These are phyloP conservation scores for Sebastes goodei DNA, from an alignment of 2,797 vertebrate genomes.

Conservation along the genomic window DNA sequence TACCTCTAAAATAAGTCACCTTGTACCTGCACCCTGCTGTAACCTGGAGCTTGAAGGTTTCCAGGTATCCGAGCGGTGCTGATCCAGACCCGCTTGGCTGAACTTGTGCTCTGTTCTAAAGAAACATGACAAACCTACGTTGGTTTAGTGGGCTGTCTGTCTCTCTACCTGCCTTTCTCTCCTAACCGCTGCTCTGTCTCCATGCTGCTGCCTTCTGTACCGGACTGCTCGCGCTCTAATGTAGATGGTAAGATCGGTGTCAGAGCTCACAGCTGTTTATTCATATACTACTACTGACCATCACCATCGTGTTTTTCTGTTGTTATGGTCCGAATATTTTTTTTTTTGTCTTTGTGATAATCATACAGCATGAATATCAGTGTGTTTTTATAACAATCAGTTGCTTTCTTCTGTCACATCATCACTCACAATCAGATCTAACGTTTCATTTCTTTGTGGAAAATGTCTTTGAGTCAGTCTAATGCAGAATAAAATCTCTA, in stretches of 20 bases:
- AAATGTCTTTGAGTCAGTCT: neutral
- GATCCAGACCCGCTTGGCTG: constrained; percentile 25
- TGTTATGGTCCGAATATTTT: neutral
- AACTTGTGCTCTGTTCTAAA: constrained; percentile 20
- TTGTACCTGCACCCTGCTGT: neutral
- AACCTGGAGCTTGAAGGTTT: constrained; percentile 14
- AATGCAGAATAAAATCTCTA: fast-evolving
- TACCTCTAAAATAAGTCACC: neutral
- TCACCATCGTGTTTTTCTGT: neutral
- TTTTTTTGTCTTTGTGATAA: neutral
- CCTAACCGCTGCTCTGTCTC: constrained; percentile 73
- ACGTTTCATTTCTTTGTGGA: neutral
- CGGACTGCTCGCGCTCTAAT: constrained; percentile 58
- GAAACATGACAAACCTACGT: constrained; percentile 25
- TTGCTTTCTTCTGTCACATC: neutral
- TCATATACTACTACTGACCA: neutral
- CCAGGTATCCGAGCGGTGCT: neutral
- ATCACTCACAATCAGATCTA: neutral
- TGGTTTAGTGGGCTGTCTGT: constrained; percentile 37
- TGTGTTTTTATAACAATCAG: neutral
- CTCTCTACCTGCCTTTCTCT: constrained; percentile 31
- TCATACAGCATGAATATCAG: neutral
- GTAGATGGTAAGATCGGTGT: constrained; percentile 79
- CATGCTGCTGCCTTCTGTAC: constrained; percentile 46
- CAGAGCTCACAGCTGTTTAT: constrained; percentile 16